phyloP scores from a whole-genome alignment of 1,140 invertebrate genomes.

The Drosophila ironensis region DNA sequence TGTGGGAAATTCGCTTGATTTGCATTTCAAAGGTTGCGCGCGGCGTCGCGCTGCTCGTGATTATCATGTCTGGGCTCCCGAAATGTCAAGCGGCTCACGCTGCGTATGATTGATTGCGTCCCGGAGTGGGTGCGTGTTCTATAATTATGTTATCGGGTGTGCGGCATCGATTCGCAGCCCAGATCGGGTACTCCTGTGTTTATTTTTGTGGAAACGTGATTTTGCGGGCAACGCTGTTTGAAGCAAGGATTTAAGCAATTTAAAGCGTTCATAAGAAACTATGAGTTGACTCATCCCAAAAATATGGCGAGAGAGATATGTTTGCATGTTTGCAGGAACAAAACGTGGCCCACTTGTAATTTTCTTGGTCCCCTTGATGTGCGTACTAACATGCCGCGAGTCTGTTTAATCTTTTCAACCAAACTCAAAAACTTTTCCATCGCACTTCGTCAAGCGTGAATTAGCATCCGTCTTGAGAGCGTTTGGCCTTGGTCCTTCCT shows the following conservation, averaged over 20 bases:
- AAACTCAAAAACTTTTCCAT: constrained; percentile 7
- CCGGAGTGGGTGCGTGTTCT: constrained; percentile 9
- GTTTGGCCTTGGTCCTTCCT: constrained; percentile 25
- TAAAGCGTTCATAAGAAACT: no score
- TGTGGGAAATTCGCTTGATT: constrained; percentile 47
- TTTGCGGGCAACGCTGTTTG: neutral
- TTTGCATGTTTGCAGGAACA: no score
- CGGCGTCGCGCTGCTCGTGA: constrained; percentile 35
- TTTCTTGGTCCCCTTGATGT: no score
- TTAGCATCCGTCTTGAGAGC: constrained; percentile 5
- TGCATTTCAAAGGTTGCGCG: constrained; percentile 61
- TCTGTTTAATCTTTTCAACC: neutral
- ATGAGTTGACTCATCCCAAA: no score
- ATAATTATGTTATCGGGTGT: constrained; percentile 27
- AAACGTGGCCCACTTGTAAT: no score
- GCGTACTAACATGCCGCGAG: no score
- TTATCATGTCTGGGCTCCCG: constrained; percentile 48
- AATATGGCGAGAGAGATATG: no score
- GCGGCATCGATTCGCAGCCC: constrained; percentile 7
- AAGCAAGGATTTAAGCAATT: no score
- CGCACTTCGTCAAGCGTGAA: constrained; percentile 25
- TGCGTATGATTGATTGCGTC: constrained; percentile 74
- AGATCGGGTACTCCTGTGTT: no score
- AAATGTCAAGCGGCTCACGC: constrained; percentile 38
- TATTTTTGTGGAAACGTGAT: neutral